Percentiles rank a stretch among this genome's conserved stretches.
These are phyloP conservation scores for Halcyon leucocephala DNA, from an alignment of 2,797 vertebrate species.

Conservation along the genomic window DNA sequence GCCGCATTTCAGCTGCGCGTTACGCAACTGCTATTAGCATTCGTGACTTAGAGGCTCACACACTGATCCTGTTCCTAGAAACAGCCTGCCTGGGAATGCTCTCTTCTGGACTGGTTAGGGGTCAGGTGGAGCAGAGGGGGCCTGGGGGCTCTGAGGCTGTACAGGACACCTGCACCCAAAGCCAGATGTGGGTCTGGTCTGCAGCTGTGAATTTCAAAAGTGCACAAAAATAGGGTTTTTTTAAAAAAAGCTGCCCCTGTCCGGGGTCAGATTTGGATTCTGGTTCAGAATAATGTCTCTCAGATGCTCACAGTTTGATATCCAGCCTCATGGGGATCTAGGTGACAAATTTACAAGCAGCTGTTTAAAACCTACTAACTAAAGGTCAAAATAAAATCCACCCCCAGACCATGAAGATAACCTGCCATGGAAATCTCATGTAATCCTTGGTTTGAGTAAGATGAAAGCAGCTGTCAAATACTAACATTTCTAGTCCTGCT, in stretches of 20 bases:
- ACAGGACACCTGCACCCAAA: background rate
- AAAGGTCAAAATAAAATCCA: background rate
- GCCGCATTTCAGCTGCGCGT: background rate
- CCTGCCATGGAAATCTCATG: background rate
- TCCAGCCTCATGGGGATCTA: background rate
- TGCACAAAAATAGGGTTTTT: background rate
- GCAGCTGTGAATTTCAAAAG: background rate
- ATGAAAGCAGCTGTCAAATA: background rate
- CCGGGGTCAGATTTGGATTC: background rate
- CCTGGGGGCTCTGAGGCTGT: background rate
- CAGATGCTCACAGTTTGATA: background rate
- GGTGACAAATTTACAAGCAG: background rate
- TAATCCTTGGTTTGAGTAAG: background rate
- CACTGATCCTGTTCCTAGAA: constrained; percentile 50
- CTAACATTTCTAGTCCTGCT: background rate
- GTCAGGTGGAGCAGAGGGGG: background rate
- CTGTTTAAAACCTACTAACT: background rate
- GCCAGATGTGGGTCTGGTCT: background rate
- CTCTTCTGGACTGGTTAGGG: background rate
- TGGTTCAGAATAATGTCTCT: background rate
- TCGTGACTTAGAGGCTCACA: constrained; percentile 21
- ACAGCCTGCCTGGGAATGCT: background rate
- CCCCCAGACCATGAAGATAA: background rate
- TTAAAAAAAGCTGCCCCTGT: background rate
- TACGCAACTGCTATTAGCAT: constrained; percentile 63